Percentiles rank a stretch among this genome's conserved stretches.
These are phyloP conservation scores for Trochalopteron elliotii DNA, from an alignment of 2,113 vertebrate species.

Conservation along the genomic window DNA sequence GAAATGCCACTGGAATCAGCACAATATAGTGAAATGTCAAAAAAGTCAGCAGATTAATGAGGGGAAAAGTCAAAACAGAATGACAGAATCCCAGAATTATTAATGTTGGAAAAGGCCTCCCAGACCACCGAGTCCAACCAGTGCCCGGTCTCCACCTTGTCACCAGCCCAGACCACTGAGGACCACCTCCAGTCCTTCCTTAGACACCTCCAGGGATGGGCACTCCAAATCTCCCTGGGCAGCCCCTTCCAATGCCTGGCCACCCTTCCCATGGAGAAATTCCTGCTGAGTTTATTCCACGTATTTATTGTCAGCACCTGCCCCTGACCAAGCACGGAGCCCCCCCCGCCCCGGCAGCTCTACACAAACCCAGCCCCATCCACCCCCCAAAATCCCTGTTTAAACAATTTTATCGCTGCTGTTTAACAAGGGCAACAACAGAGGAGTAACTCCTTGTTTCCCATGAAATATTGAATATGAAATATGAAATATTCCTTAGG, in stretches of 20 bases:
- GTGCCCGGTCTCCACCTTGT: accelerated
- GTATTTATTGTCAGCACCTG: not conserved
- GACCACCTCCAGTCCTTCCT: not conserved
- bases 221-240: not conserved
- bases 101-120: not conserved
- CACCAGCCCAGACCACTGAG: not conserved
- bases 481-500: not conserved
- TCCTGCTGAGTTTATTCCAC: not conserved
- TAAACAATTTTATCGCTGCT: not conserved
- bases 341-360: not conserved
- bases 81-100: not conserved
- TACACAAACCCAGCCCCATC: not conserved
- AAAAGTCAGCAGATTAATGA: not conserved
- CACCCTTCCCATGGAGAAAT: not conserved
- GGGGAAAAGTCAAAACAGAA: not conserved
- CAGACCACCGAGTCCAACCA: accelerated
- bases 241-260: not conserved
- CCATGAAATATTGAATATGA: not conserved
- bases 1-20: not conserved
- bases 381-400: not conserved
- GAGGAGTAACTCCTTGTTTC: not conserved
- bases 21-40: not conserved
- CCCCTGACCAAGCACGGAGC: accelerated
- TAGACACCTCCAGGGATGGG: not conserved
- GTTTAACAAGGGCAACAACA: not conserved